phyloP scores from a whole-genome alignment of 1,140 invertebrate genomes.

The Habropoda laboriosa region DNA sequence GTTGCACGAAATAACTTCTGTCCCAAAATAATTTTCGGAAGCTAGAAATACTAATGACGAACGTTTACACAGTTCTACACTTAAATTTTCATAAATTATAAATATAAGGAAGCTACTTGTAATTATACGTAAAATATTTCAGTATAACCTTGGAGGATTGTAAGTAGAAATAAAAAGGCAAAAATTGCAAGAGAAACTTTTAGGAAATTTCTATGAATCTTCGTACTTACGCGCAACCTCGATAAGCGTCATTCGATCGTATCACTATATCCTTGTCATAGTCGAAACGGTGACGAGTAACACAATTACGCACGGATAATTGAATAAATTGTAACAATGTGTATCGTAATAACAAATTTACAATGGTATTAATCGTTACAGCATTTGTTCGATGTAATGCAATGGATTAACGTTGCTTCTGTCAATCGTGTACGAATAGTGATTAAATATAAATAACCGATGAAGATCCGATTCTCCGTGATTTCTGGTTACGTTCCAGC shows the following conservation, averaged over 20 bases:
- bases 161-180: neutral
- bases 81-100: neutral
- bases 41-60: too few species aligned
- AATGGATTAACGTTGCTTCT: neutral
- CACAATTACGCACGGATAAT: conserved; percentile 2
- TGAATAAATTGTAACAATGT: conserved; percentile 7
- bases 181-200: neutral
- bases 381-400: neutral
- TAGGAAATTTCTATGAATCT: neutral
- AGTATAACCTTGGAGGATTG: too few species aligned
- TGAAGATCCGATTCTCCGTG: neutral
- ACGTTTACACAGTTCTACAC: too few species aligned
- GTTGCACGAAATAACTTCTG: too few species aligned
- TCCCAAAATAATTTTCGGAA: too few species aligned
- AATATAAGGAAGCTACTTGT: too few species aligned
- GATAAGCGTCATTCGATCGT: neutral
- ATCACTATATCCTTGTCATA: too few species aligned
- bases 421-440: too few species aligned
- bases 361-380: neutral
- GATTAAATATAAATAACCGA: neutral
- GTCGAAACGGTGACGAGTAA: too few species aligned
- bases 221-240: neutral
- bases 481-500: neutral
- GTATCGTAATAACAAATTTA: neutral
- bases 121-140: too few species aligned